A percentile compares a stretch with the other conserved stretches of the same genome.
Conservation (phyloP, 1,140 invertebrate genomes). For the Zophobas atratus region DNA sequence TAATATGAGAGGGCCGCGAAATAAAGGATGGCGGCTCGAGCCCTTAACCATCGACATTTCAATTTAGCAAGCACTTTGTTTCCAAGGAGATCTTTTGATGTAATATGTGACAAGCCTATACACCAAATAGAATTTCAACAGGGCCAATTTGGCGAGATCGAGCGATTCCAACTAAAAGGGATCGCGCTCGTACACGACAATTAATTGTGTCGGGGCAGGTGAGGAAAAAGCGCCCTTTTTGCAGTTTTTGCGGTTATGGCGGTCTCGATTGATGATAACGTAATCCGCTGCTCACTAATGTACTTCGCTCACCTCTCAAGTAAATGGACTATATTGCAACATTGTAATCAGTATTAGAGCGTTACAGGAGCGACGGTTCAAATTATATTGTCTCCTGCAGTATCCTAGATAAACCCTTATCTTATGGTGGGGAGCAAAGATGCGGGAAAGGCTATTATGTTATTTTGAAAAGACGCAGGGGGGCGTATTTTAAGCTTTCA, state of each 20-base stretch:
- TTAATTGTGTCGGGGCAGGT: constrained; percentile 3
- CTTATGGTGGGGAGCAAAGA: background rate
- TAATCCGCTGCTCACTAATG: too few species aligned
- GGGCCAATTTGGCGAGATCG: constrained; percentile 37
- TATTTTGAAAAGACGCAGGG: constrained; percentile 15
- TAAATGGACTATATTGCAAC: too few species aligned
- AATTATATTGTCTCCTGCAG: constrained; percentile 4
- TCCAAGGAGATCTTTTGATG: constrained; percentile 46
- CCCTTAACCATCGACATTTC: constrained; percentile 43
- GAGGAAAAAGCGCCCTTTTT: too few species aligned
- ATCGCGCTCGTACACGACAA: constrained; percentile 31
- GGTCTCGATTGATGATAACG: too few species aligned
- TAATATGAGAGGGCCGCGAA: constrained; percentile 34
- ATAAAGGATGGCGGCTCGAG: constrained; percentile 37
- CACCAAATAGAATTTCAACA: constrained; percentile 43
- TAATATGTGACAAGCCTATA: constrained; percentile 43
- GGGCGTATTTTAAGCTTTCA: constrained; percentile 5
- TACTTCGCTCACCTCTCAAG: too few species aligned
- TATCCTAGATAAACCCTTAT: constrained; percentile 31
- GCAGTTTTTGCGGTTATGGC: too few species aligned
- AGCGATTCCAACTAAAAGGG: constrained; percentile 37
- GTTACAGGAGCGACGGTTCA: background rate
- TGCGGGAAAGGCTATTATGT: constrained; percentile 22
- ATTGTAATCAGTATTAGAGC: background rate
- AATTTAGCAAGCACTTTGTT: constrained; percentile 48